Conservation (phyloP, 2,888 invertebrate species). For the Ophion ventricosus region DNA sequence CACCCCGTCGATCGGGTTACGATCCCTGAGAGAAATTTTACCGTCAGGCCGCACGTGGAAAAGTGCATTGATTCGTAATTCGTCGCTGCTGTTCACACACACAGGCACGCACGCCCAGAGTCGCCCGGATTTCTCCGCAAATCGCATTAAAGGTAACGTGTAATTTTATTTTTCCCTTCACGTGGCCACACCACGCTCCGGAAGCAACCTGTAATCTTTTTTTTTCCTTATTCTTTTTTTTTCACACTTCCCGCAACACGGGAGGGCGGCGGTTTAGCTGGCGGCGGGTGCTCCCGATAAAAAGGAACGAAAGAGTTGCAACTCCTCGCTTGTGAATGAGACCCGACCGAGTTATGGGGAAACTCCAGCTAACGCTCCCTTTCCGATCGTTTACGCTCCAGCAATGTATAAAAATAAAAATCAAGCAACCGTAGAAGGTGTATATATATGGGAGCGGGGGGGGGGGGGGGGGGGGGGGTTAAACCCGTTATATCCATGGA, state of each 20-base stretch:
- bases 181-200: constrained; percentile 68
- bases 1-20: constrained; percentile 64
- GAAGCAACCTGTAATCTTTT: constrained; percentile 73
- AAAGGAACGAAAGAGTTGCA: constrained; percentile 66
- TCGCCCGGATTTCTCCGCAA: constrained; percentile 70
- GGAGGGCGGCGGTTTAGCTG: constrained; percentile 60
- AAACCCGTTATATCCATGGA: too few species aligned
- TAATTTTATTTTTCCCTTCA: constrained; percentile 76
- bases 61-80: constrained; percentile 77
- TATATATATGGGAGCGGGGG: neutral
- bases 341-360: constrained; percentile 66
- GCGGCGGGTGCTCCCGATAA: constrained; percentile 62
- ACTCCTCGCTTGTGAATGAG: constrained; percentile 54
- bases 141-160: constrained; percentile 81
- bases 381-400: constrained; percentile 37
- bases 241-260: constrained; percentile 53
- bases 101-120: constrained; percentile 45
- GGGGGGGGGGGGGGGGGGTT: neutral
- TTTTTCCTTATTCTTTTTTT: constrained; percentile 51
- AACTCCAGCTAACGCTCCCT: constrained; percentile 56
- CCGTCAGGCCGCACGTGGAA: constrained; percentile 60
- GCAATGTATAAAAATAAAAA: constrained; percentile 23
- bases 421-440: neutral
- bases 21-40: constrained; percentile 61
- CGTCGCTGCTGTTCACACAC: constrained; percentile 64